A percentile compares a stretch with the other conserved stretches of the same genome.
phyloP scores from a whole-genome alignment of 2,888 invertebrate species.

The Morpho deidamia region DNA sequence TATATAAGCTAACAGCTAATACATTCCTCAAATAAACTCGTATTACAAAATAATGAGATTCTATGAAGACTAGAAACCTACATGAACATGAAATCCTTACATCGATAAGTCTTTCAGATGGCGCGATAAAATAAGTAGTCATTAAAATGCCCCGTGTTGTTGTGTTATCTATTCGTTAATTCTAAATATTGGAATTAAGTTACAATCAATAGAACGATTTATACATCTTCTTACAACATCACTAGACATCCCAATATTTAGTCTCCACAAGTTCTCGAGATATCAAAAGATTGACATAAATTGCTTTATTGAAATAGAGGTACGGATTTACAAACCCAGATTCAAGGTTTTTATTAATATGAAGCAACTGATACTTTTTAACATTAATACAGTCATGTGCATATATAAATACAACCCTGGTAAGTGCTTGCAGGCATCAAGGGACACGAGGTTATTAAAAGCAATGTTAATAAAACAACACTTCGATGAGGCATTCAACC shows the following conservation, averaged over 20 bases:
- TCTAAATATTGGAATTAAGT: constrained; percentile 74
- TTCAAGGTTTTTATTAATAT: constrained; percentile 28
- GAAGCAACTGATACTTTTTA: constrained; percentile 21
- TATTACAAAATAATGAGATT: constrained; percentile 65
- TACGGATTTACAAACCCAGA: constrained; percentile 38
- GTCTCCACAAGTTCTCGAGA: constrained; percentile 53
- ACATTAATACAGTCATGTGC: constrained; percentile 53
- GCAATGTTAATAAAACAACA: constrained; percentile 50
- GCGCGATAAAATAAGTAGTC: constrained; percentile 63
- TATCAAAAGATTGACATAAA: constrained; percentile 46
- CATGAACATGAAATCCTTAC: constrained; percentile 77
- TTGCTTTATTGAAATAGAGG: constrained; percentile 29
- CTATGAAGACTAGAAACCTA: constrained; percentile 76
- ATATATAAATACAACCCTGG: constrained; percentile 66
- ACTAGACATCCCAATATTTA: constrained; percentile 70
- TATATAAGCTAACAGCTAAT: constrained; percentile 49
- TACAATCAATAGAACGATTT: constrained; percentile 68
- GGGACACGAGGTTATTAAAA: constrained; percentile 71
- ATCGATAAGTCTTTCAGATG: constrained; percentile 76
- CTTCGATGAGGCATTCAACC: constrained; percentile 55
- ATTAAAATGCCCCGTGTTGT: constrained; percentile 69
- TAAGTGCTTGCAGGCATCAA: constrained; percentile 69
- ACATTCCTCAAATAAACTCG: constrained; percentile 48
- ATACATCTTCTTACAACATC: constrained; percentile 65
- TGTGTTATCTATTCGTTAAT: constrained; percentile 54